Percentiles rank a stretch among this genome's conserved stretches.
phyloP scores from a whole-genome alignment of 2,888 invertebrate genomes.

The Lepidonotus clava region DNA sequence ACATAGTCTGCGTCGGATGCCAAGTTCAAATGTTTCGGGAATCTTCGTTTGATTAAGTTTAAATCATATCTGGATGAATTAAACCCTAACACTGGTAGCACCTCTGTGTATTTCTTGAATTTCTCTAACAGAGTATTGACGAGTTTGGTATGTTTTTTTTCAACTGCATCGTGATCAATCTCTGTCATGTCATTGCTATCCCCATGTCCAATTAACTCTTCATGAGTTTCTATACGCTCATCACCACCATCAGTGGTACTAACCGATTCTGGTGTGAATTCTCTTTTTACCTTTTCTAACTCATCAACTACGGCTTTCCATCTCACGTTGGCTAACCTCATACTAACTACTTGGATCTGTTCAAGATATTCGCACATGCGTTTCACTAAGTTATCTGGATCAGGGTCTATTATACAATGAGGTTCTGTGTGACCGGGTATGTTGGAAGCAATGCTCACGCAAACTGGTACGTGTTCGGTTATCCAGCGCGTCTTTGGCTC shows the following conservation, averaged over 20 bases:
- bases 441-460: not conserved
- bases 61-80: constrained; percentile 23
- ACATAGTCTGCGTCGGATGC: not conserved
- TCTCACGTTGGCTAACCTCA: not conserved
- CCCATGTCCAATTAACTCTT: not conserved
- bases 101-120: not conserved
- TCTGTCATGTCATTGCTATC: not conserved
- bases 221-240: not conserved
- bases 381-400: constrained; percentile 7
- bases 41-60: constrained; percentile 14
- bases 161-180: not conserved
- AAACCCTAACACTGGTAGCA: not conserved
- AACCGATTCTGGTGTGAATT: not conserved
- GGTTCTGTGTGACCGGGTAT: not conserved
- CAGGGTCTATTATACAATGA: not conserved
- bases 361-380: not conserved
- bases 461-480: not conserved
- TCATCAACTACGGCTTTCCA: not conserved
- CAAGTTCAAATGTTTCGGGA: not conserved
- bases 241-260: not conserved
- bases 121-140: not conserved
- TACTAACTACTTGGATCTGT: not conserved
- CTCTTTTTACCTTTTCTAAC: not conserved
- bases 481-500: not conserved
- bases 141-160: not conserved